Evolutionary conservation across 2,888 invertebrate species (phyloP).

Genomic region (Cantharis rufa): DNA sequence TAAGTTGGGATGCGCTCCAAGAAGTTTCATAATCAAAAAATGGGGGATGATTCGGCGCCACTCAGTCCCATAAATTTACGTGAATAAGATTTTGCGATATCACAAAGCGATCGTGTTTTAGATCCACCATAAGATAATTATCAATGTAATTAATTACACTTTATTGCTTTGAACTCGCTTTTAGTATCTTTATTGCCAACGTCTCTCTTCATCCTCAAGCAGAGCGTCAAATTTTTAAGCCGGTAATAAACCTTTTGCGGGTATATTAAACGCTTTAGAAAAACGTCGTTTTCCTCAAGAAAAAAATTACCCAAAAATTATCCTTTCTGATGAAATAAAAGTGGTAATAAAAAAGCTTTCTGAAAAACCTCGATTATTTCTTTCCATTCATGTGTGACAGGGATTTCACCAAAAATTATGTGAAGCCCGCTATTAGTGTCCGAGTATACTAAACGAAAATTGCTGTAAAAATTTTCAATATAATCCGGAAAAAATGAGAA

Average conservation of each 20-base stretch:
- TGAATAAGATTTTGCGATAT: background rate
- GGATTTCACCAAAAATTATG: background rate
- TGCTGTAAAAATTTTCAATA: background rate
- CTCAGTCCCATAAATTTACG: background rate
- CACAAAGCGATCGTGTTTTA: background rate
- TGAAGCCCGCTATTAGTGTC: background rate
- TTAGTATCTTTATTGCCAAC: background rate
- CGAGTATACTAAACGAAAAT: background rate
- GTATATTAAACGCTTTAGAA: background rate
- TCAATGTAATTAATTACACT: background rate
- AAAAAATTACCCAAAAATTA: background rate
- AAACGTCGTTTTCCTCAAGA: background rate
- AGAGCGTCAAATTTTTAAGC: background rate
- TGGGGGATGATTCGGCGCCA: conserved; percentile 1
- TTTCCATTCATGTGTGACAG: background rate
- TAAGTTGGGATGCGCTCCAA: background rate
- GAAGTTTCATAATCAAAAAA: conserved; percentile 3
- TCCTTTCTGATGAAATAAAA: background rate
- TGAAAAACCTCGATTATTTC: background rate
- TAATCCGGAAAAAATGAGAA: background rate
- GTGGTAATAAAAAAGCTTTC: background rate
- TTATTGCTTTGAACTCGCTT: background rate
- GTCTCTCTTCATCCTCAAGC: background rate
- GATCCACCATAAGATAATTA: background rate
- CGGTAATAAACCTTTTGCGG: background rate